A percentile compares a stretch with the other conserved stretches of the same genome.
phyloP scores from a whole-genome alignment of 1,140 invertebrate species.

The Limonius californicus region DNA sequence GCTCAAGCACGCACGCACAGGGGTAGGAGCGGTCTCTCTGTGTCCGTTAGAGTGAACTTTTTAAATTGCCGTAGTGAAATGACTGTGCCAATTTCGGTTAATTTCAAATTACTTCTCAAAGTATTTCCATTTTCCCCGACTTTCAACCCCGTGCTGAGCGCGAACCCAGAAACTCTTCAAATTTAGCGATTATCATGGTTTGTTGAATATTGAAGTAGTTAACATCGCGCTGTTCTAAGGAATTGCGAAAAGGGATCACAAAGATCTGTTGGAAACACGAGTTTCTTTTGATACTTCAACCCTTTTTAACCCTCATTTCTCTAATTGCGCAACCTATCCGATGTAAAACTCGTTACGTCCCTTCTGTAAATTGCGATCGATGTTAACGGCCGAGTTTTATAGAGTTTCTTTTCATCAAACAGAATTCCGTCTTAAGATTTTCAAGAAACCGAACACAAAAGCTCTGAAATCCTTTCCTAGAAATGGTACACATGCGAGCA shows the following conservation, averaged over 20 bases:
- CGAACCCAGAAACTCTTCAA: slow-evolving; percentile 25
- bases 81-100: slow-evolving; percentile 25
- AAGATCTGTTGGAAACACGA: neutral
- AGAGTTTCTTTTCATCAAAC: too few relatives aligned
- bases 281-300: too few relatives aligned
- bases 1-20: neutral
- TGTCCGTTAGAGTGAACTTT: neutral
- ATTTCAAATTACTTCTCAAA: slow-evolving; percentile 37
- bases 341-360: too few relatives aligned
- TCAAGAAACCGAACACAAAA: too few relatives aligned
- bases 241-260: neutral
- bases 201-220: slow-evolving; percentile 32
- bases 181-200: slow-evolving; percentile 31
- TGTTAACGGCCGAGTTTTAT: too few relatives aligned
- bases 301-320: too few relatives aligned
- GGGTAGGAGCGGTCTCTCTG: too few relatives aligned
- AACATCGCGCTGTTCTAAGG: slow-evolving; percentile 17
- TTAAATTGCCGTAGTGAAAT: neutral
- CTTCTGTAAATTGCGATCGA: too few relatives aligned
- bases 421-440: too few relatives aligned
- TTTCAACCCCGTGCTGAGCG: slow-evolving; percentile 18
- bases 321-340: too few relatives aligned
- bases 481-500: too few relatives aligned
- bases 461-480: too few relatives aligned
- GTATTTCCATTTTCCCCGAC: slow-evolving; percentile 31